Evolutionary conservation across 2,888 invertebrate species (phyloP).

Genomic region (Epistrophe eligans): DNA sequence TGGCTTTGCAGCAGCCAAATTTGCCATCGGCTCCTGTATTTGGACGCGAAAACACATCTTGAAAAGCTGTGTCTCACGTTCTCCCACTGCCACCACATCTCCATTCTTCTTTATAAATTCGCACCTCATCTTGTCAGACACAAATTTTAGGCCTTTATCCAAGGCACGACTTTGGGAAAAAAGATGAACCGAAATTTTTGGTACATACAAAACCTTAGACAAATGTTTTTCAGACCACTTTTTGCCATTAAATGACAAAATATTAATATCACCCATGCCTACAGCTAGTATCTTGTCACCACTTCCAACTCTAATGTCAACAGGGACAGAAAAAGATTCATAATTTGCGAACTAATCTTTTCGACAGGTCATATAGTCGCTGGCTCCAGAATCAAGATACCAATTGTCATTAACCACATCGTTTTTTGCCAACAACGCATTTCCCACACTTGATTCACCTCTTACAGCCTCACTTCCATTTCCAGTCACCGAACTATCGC

Average conservation of each 20-base stretch:
- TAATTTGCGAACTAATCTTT: slow-evolving; percentile 4
- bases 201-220: not conserved
- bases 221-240: not conserved
- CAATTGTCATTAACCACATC: slow-evolving; percentile 1
- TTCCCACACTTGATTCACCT: not conserved
- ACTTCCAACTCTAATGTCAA: not conserved
- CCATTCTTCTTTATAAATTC: slow-evolving; percentile 8
- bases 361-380: slow-evolving; percentile 50
- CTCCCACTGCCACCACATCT: slow-evolving; percentile 25
- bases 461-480: not conserved
- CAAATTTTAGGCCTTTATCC: slow-evolving; percentile 10
- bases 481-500: slow-evolving; percentile 3
- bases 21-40: not conserved
- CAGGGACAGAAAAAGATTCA: not conserved
- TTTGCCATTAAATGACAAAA: not conserved
- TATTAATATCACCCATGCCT: not conserved
- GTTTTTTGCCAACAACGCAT: not conserved
- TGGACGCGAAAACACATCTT: slow-evolving; percentile 1
- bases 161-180: slow-evolving; percentile 21
- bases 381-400: slow-evolving; percentile 32
- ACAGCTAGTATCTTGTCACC: not conserved
- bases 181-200: not conserved
- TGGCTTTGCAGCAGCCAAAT: not conserved
- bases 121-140: slow-evolving; percentile 18
- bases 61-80: slow-evolving; percentile 14